Conservation (phyloP, 2,113 vertebrate genomes). For the Chionomys nivalis region DNA sequence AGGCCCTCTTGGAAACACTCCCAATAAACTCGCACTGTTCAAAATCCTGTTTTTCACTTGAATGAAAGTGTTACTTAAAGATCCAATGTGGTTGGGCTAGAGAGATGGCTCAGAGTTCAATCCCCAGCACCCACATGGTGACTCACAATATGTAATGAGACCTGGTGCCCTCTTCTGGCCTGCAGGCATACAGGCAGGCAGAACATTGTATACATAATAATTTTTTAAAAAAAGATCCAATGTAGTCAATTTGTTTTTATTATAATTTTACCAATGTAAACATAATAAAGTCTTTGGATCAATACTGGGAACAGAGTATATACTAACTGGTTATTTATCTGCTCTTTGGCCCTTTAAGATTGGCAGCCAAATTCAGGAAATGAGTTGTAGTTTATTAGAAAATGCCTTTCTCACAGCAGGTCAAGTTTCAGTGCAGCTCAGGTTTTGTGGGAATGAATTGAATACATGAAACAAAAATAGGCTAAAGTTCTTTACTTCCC, state of each 20-base stretch:
- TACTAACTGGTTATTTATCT: constrained; percentile 55
- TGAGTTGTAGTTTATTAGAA: constrained; percentile 76
- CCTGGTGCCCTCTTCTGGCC: too few species aligned
- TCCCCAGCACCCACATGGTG: too few species aligned
- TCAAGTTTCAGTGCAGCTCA: constrained; percentile 73
- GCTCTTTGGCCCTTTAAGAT: constrained; percentile 63
- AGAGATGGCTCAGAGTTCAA: too few species aligned
- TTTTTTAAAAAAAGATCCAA: background rate
- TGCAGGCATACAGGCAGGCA: too few species aligned
- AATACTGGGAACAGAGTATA: constrained; percentile 37
- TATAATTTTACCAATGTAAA: constrained; percentile 60
- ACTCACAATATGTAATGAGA: too few species aligned
- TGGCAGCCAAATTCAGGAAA: constrained; percentile 73
- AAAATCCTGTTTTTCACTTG: constrained; percentile 68
- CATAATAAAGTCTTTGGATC: constrained; percentile 41
- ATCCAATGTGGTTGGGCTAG: too few species aligned
- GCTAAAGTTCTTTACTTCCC: constrained; percentile 53
- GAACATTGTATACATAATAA: too few species aligned
- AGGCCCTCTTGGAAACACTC: constrained; percentile 67
- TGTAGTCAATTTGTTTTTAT: constrained; percentile 55
- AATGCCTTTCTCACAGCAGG: constrained; percentile 76
- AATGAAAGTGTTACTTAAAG: constrained; percentile 62
- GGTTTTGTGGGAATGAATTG: constrained; percentile 76
- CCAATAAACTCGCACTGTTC: constrained; percentile 75
- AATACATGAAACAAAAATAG: constrained; percentile 60